phyloP scores from a whole-genome alignment of 1,140 invertebrate species.

The Trichogramma pretiosum region DNA sequence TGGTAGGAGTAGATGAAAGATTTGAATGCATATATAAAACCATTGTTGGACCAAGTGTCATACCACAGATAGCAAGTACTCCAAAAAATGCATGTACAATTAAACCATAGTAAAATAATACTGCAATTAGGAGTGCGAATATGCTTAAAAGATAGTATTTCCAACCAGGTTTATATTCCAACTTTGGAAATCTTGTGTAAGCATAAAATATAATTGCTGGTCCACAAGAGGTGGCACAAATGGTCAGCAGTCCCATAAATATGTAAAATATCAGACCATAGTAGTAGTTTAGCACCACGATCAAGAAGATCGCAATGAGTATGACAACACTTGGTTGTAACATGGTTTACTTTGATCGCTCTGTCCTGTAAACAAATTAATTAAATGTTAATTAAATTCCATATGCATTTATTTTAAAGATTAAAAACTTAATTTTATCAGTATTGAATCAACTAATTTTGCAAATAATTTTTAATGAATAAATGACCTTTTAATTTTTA shows the following conservation, averaged over 20 bases:
- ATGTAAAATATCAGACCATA: slow-evolving; percentile 11
- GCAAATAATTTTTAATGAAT: too few species aligned
- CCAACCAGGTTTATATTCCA: slow-evolving; percentile 7
- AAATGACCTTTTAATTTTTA: too few species aligned
- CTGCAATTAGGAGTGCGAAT: neutral
- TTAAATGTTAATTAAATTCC: too few species aligned
- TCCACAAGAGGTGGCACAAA: slow-evolving; percentile 13
- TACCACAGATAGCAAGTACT: slow-evolving; percentile 7
- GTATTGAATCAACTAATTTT: too few species aligned
- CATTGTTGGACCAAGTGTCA: slow-evolving; percentile 13
- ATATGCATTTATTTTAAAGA: too few species aligned
- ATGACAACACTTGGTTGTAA: slow-evolving; percentile 7
- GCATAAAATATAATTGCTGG: slow-evolving; percentile 15
- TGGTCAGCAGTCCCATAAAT: slow-evolving; percentile 14
- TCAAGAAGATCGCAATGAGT: slow-evolving; percentile 10
- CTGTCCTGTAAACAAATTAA: too few species aligned
- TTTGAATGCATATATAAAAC: slow-evolving; percentile 10
- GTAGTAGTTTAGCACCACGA: slow-evolving; percentile 9
- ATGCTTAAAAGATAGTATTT: slow-evolving; percentile 6
- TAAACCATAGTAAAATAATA: slow-evolving; percentile 12
- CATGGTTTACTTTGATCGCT: too few species aligned
- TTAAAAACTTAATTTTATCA: too few species aligned
- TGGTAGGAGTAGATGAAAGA: neutral
- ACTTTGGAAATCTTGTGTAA: slow-evolving; percentile 8
- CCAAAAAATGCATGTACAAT: slow-evolving; percentile 9